phyloP scores from a whole-genome alignment of 2,113 vertebrate genomes.

The Passer domesticus region DNA sequence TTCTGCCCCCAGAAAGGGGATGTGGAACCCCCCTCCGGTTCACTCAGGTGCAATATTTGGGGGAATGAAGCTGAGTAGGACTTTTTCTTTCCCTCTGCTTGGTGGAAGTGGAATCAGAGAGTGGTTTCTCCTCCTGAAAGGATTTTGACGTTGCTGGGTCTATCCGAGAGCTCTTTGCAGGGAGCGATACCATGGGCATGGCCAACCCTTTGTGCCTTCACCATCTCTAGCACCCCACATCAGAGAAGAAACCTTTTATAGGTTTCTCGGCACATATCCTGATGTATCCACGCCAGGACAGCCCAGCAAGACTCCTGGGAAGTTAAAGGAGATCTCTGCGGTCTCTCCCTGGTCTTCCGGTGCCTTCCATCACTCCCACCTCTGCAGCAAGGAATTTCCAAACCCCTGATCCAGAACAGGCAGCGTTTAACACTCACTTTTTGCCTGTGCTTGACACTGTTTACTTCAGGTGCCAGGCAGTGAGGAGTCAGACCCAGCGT shows the following conservation, averaged over 20 bases:
- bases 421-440: neutral
- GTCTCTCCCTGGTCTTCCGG: rapidly evolving
- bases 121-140: neutral
- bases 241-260: neutral
- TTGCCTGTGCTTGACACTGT: neutral
- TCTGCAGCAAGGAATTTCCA: neutral
- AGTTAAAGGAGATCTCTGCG: neutral
- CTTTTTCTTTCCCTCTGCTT: neutral
- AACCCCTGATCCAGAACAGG: neutral
- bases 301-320: neutral
- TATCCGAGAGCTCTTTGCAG: rapidly evolving
- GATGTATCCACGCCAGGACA: neutral
- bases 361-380: neutral
- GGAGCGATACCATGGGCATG: rapidly evolving
- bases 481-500: neutral
- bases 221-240: neutral
- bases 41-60: neutral
- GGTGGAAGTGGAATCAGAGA: neutral
- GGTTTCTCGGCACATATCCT: rapidly evolving
- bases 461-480: neutral
- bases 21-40: neutral
- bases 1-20: neutral
- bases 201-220: neutral
- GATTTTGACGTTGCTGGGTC: neutral
- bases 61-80: rapidly evolving